A percentile compares a stretch with the other conserved stretches of the same genome.
These are phyloP conservation scores for Psettodes erumei DNA, from an alignment of 2,113 vertebrate genomes.

Conservation along the genomic window DNA sequence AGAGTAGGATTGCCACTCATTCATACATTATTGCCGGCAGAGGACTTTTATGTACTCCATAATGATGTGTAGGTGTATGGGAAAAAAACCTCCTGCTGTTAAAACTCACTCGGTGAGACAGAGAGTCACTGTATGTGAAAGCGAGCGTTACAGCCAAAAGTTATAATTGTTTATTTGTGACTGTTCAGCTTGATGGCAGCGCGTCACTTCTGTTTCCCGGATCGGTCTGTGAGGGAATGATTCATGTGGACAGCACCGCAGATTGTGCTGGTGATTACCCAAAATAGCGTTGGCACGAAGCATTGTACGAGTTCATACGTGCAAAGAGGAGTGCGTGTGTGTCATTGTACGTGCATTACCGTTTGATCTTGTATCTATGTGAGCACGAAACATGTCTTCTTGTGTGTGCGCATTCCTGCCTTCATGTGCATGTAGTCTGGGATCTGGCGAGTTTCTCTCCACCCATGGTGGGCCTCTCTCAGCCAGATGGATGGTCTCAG, in stretches of 20 bases:
- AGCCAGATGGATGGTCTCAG: slow-evolving; percentile 82
- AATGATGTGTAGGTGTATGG: slow-evolving; percentile 43
- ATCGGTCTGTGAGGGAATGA: slow-evolving; percentile 56
- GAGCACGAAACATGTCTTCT: slow-evolving; percentile 31
- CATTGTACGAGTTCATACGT: slow-evolving; percentile 3
- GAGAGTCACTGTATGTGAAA: slow-evolving; percentile 50
- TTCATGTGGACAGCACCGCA: slow-evolving; percentile 65
- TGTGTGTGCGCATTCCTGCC: slow-evolving; percentile 47
- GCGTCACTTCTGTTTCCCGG: slow-evolving; percentile 65
- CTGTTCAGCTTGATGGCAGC: slow-evolving; percentile 59
- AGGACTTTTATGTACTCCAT: slow-evolving; percentile 37
- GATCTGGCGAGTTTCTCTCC: slow-evolving; percentile 64
- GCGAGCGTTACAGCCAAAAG: slow-evolving; percentile 38
- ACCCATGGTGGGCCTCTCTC: slow-evolving; percentile 73
- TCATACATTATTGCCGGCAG: slow-evolving; percentile 27
- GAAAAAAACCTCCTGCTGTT: slow-evolving; percentile 6
- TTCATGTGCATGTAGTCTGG: slow-evolving; percentile 47
- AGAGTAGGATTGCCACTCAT: slow-evolving; percentile 29
- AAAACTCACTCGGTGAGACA: slow-evolving; percentile 26
- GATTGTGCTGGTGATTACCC: slow-evolving; percentile 59
- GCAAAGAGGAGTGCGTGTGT: slow-evolving; percentile 2
- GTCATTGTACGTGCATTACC: slow-evolving; percentile 36
- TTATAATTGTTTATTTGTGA: slow-evolving; percentile 72
- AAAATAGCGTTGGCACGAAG: slow-evolving; percentile 38
- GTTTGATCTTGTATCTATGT: slow-evolving; percentile 2